These are phyloP conservation scores for Gila robusta DNA, from an alignment of 2,797 vertebrate species.

Conservation along the genomic window DNA sequence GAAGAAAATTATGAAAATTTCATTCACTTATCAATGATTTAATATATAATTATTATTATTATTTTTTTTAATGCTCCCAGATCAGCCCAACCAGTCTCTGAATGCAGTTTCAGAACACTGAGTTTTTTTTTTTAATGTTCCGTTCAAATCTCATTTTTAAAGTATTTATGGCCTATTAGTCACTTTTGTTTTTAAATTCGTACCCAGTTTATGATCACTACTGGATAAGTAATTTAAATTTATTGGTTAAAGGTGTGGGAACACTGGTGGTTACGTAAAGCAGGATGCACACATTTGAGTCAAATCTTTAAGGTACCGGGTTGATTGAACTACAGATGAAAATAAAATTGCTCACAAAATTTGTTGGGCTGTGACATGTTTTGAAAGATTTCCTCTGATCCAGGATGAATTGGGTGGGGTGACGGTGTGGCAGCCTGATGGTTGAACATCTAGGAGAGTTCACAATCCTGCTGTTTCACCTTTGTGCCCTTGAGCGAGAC, in stretches of 20 bases:
- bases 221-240: too few relatives aligned
- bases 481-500: slow-evolving; percentile 2
- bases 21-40: background rate
- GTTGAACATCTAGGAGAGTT: slow-evolving; percentile 12
- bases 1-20: background rate
- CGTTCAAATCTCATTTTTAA: background rate
- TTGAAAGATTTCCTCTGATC: background rate
- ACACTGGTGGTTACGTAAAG: background rate
- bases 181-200: background rate
- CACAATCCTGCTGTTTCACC: background rate
- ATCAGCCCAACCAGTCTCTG: background rate
- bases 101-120: background rate
- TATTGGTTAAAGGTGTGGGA: background rate
- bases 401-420: background rate
- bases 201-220: too few relatives aligned
- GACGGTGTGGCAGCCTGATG: background rate
- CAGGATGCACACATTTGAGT: background rate
- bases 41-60: background rate
- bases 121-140: background rate
- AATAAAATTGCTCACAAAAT: background rate
- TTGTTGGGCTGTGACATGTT: background rate
- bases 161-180: background rate
- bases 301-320: background rate
- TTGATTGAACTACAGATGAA: background rate
- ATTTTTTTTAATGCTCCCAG: background rate